phyloP scores from a whole-genome alignment of 2,113 vertebrate species.

The Melanerpes aurifrons region DNA sequence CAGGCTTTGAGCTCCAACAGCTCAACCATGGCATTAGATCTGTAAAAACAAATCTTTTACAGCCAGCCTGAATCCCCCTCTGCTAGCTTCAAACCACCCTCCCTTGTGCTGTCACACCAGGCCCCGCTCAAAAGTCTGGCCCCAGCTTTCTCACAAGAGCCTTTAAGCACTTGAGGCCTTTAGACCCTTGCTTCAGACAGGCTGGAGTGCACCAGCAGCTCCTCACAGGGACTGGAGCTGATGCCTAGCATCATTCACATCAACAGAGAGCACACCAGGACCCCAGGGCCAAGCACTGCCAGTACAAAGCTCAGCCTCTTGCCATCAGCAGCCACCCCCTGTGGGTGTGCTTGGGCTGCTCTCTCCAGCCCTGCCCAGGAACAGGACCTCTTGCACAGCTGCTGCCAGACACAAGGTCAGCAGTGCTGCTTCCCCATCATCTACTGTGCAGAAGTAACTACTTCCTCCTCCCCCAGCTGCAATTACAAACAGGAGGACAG shows the following conservation, averaged over 20 bases:
- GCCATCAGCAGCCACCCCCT: neutral
- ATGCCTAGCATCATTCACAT: neutral
- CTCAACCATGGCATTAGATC: neutral
- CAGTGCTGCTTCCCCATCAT: accelerated
- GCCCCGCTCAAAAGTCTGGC: no score
- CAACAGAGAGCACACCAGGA: neutral
- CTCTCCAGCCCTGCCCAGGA: neutral
- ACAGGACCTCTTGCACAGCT: neutral
- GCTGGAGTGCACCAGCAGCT: neutral
- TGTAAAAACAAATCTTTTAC: no score
- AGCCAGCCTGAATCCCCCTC: no score
- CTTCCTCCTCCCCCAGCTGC: neutral
- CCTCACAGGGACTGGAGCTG: neutral
- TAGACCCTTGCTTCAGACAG: neutral
- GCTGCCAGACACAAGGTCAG: neutral
- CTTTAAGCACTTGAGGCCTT: no score
- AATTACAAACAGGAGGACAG: neutral
- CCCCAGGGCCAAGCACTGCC: neutral
- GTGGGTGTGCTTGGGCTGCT: neutral
- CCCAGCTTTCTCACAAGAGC: no score
- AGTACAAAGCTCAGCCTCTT: neutral
- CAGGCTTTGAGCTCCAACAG: neutral
- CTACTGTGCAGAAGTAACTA: neutral
- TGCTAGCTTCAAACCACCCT: no score
- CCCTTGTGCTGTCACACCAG: no score